Evolutionary conservation across 2,113 vertebrate species (phyloP), one percentile per base, ranked within the genome.

Genomic region (Poicephalus gulielmi): DNA sequence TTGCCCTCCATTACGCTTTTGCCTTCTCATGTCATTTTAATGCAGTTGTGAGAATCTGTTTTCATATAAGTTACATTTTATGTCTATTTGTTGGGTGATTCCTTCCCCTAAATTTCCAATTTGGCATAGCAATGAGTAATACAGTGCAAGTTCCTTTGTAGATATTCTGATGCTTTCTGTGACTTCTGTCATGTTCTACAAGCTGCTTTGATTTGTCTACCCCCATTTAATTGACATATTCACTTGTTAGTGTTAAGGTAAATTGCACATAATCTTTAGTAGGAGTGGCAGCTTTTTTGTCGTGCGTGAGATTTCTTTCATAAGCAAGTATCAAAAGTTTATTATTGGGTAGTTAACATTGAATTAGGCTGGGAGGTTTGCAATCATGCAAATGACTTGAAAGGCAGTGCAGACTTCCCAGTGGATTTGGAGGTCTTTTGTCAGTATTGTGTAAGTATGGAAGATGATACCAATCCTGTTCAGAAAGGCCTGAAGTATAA

Each of bases 1-100:
- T 76, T 63, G 17, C 18, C 17, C 20, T 66, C 20, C 83, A 83
- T 91, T 91, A 92, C 86, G 53, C 88, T 77, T 97, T 94, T 77
- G 17, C 70, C 95, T 94, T 97, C 82, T 64, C 84, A 93, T 91
- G 31, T 64, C 70, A 3, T 70, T 90, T 82, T 49, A 62, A n/a
- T 70, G 41, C 91, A 69, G n/a, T 86, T 97, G 35, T 91, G 60
- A 86, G 37, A 63, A 87, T 85, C 67, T 76, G 24, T 64, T 83
- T 93, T 81, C 44, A 23, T 69, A 2, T n/a, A 52, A 68, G 17
- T 87, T 88, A 55, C 7, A 15, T 60, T 55, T 86, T 88, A 57
- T 74, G 37, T 64, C 53, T 91, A 11, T 43, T 24, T 69, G 30
- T 66, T 88, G 18, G 18, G 52, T 82, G 53, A 37, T 77, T 83